Evolutionary conservation across 2,888 invertebrate genomes (phyloP).

Genomic region (Geotrupes spiniger): DNA sequence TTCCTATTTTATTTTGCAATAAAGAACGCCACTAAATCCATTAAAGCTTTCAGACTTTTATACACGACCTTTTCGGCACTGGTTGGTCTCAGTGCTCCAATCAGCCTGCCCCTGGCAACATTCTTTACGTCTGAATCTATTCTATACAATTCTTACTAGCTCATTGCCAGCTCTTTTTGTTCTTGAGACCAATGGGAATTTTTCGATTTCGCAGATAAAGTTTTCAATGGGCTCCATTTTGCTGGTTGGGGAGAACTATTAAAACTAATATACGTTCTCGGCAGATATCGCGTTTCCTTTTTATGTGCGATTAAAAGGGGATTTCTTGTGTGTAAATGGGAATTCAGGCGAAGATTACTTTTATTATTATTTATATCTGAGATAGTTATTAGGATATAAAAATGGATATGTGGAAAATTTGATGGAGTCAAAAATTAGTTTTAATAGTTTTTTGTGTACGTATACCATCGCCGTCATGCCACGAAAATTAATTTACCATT

Average conservation of each 20-base stretch:
- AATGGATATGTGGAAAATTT: too few relatives aligned
- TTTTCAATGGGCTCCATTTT: slow-evolving; percentile 34
- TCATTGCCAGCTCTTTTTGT: slow-evolving; percentile 34
- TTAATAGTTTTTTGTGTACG: too few relatives aligned
- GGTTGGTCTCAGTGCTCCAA: slow-evolving; percentile 32
- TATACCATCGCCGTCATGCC: too few relatives aligned
- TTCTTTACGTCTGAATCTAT: slow-evolving; percentile 32
- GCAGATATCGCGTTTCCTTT: too few relatives aligned
- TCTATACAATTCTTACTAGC: slow-evolving; percentile 33
- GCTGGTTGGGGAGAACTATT: not conserved
- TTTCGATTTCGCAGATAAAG: slow-evolving; percentile 34
- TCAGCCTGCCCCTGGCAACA: slow-evolving; percentile 29
- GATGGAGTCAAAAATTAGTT: too few relatives aligned
- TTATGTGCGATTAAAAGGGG: too few relatives aligned
- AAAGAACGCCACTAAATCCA: slow-evolving; percentile 26
- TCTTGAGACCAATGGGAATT: slow-evolving; percentile 31
- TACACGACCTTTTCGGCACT: slow-evolving; percentile 25
- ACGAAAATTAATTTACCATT: too few relatives aligned
- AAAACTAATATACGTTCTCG: not conserved
- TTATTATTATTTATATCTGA: too few relatives aligned
- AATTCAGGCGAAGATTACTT: too few relatives aligned
- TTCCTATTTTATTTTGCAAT: slow-evolving; percentile 19
- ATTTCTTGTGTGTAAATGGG: not conserved
- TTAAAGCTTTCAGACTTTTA: slow-evolving; percentile 26
- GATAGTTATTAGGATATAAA: too few relatives aligned